These are phyloP conservation scores for Latrodectus elegans DNA, from an alignment of 2,888 invertebrate species.

Conservation along the genomic window DNA sequence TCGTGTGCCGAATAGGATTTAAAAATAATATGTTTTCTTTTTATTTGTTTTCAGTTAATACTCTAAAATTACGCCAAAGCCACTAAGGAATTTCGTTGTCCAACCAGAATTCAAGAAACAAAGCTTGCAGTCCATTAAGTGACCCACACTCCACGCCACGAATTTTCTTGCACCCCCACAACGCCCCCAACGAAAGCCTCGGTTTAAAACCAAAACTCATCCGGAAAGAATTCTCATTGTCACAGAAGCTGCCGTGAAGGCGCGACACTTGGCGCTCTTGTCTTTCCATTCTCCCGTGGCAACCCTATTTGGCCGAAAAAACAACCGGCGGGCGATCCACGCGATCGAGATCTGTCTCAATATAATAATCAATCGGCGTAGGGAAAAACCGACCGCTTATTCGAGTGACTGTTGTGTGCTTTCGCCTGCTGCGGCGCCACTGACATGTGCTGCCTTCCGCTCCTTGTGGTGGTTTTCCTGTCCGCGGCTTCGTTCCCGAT, in stretches of 20 bases:
- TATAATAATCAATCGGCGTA: background rate
- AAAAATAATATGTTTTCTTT: too few relatives aligned
- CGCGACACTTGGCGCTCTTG: background rate
- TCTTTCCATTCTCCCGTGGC: background rate
- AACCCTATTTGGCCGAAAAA: background rate
- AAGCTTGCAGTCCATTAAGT: too few relatives aligned
- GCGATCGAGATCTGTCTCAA: background rate
- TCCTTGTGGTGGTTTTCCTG: slow-evolving; percentile 38
- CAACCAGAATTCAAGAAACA: too few relatives aligned
- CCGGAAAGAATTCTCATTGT: background rate
- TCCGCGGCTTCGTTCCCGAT: slow-evolving; percentile 15
- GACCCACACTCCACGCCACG: too few relatives aligned
- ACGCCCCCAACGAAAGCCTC: too few relatives aligned
- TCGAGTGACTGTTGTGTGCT: slow-evolving; percentile 26
- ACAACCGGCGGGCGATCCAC: background rate
- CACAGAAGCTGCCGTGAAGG: background rate
- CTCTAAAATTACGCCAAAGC: too few relatives aligned
- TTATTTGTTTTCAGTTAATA: too few relatives aligned
- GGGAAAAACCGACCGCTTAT: background rate
- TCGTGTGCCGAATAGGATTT: too few relatives aligned
- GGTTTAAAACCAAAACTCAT: too few relatives aligned
- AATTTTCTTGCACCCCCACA: too few relatives aligned
- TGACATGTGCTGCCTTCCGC: slow-evolving; percentile 33
- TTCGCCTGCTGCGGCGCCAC: background rate
- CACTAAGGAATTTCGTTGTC: too few relatives aligned